Percentiles rank a stretch among this genome's conserved stretches.
Conservation (phyloP, 1,140 invertebrate genomes). For the Phocides pigmalion region DNA sequence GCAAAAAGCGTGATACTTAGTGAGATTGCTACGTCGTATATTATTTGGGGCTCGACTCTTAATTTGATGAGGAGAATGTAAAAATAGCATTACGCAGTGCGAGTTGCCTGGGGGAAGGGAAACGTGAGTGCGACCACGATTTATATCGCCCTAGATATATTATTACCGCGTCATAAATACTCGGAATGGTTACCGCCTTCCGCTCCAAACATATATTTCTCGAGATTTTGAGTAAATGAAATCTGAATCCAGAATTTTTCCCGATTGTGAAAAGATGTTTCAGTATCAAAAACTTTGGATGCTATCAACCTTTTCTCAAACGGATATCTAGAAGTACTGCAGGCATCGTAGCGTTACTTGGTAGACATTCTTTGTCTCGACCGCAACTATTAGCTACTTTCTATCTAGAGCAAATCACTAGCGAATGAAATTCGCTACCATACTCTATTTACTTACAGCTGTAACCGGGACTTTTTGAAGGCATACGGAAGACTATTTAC, state of each 20-base stretch:
- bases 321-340: too few species aligned
- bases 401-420: too few species aligned
- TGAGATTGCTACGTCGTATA: slow-evolving; percentile 55
- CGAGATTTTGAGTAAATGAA: slow-evolving; percentile 28
- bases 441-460: too few species aligned
- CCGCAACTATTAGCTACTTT: too few species aligned
- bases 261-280: too few species aligned
- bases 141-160: slow-evolving; percentile 52
- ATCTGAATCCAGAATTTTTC: not conserved
- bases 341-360: too few species aligned
- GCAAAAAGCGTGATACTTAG: slow-evolving; percentile 50
- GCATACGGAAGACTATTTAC: too few species aligned
- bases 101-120: slow-evolving; percentile 22
- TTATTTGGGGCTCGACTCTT: slow-evolving; percentile 48
- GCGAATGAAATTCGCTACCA: too few species aligned
- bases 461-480: too few species aligned
- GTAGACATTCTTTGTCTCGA: too few species aligned
- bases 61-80: slow-evolving; percentile 67
- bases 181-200: slow-evolving; percentile 38
- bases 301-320: too few species aligned
- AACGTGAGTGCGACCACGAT: slow-evolving; percentile 40
- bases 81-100: slow-evolving; percentile 52
- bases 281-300: too few species aligned
- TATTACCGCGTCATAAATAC: slow-evolving; percentile 49
- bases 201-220: slow-evolving; percentile 26